These are phyloP conservation scores for Pterocles orientalis DNA, from an alignment of 2,113 vertebrate genomes.

Conservation along the genomic window DNA sequence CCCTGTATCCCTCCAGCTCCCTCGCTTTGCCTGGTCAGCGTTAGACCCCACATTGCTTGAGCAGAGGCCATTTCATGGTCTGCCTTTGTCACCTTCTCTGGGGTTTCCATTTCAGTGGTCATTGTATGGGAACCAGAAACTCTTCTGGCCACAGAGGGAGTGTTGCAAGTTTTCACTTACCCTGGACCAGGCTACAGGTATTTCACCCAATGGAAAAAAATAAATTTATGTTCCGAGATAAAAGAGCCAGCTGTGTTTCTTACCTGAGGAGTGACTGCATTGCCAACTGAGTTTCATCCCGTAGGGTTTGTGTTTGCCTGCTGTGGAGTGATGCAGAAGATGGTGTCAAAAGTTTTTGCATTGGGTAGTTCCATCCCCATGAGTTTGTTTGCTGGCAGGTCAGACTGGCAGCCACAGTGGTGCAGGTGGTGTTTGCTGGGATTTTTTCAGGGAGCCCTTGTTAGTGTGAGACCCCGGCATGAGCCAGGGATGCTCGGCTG, in stretches of 20 bases:
- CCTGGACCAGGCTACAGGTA: not conserved
- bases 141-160: not conserved
- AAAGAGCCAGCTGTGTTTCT: not conserved
- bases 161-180: not conserved
- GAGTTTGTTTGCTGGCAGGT: not conserved
- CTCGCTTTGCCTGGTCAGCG: not conserved
- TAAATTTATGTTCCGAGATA: not conserved
- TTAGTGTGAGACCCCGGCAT: rapidly evolving
- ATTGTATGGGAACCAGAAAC: not conserved
- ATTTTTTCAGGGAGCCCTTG: not conserved
- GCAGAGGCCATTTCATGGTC: not conserved
- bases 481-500: not conserved
- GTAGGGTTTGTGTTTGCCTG: not conserved
- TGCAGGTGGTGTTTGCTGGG: not conserved
- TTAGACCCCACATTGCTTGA: not conserved
- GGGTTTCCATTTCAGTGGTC: not conserved
- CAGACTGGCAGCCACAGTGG: not conserved
- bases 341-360: not conserved
- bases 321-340: not conserved
- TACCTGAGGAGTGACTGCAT: not conserved
- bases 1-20: not conserved
- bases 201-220: not conserved
- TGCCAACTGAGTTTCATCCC: not conserved
- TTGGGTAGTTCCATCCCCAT: not conserved
- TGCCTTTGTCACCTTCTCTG: not conserved